Conservation (phyloP, 1,140 invertebrate species). For the Saxidomus purpurata region DNA sequence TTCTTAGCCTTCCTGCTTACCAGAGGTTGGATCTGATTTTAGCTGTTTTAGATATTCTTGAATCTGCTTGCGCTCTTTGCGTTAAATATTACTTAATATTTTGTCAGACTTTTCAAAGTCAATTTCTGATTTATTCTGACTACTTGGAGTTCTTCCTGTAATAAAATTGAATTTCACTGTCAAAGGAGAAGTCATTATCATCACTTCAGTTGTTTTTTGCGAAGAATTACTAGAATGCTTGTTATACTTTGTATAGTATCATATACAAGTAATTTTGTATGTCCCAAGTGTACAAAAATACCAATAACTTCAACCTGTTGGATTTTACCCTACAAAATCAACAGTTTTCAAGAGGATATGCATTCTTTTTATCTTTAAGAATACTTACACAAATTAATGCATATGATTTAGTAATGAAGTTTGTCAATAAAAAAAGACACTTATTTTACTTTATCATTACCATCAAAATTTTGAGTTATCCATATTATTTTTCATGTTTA, state of each 20-base stretch:
- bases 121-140: constrained; percentile 21
- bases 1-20: not conserved
- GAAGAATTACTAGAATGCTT: not conserved
- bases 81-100: not conserved
- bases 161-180: constrained; percentile 9
- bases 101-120: constrained; percentile 15
- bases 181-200: constrained; percentile 7
- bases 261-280: constrained; percentile 2
- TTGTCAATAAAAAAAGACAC: constrained; percentile 31
- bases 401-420: not conserved
- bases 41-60: not conserved
- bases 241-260: constrained; percentile 7
- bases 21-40: not conserved
- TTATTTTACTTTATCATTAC: constrained; percentile 35
- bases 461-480: constrained; percentile 2
- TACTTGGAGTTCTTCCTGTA: not conserved
- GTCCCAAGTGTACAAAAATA: constrained; percentile 36
- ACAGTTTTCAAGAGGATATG: constrained; percentile 18
- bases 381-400: not conserved
- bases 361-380: constrained; percentile 11
- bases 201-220: not conserved
- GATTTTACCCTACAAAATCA: constrained; percentile 31
- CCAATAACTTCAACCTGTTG: not conserved
- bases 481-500: not conserved
- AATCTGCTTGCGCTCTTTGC: constrained; percentile 11